These are phyloP conservation scores for Drosophila recens DNA, from an alignment of 2,888 invertebrate genomes.

Conservation along the genomic window DNA sequence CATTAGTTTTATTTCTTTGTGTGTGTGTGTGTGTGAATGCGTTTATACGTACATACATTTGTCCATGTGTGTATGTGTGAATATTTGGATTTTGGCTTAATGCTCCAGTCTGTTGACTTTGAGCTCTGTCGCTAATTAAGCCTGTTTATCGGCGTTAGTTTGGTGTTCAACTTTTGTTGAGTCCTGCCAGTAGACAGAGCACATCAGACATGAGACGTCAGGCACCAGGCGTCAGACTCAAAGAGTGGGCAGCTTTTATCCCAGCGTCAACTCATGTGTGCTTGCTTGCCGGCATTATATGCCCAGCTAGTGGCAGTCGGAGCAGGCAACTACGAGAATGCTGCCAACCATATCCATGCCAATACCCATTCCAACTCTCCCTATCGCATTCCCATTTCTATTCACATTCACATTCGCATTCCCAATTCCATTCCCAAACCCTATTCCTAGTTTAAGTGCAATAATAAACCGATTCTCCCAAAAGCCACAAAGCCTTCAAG, in stretches of 20 bases:
- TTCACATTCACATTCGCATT: not conserved
- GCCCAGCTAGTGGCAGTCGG: conserved; percentile 12
- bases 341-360: conserved; percentile 3
- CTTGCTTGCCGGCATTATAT: conserved; percentile 21
- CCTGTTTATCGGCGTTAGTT: conserved; percentile 77
- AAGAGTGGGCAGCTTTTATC: conserved; percentile 54
- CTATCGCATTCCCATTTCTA: not conserved
- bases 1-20: conserved; percentile 56
- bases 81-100: conserved; percentile 61
- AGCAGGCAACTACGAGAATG: conserved; percentile 4
- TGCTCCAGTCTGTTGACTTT: conserved; percentile 76
- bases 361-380: conserved; percentile 2
- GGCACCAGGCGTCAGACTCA: not conserved
- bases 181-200: conserved; percentile 9
- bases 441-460: conserved; percentile 61
- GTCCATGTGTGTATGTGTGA: conserved; percentile 21
- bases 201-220: conserved; percentile 2
- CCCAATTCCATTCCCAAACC: conserved; percentile 14
- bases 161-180: conserved; percentile 63
- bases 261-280: conserved; percentile 34
- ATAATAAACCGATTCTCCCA: conserved; percentile 76
- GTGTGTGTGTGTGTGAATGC: conserved; percentile 23
- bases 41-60: not conserved
- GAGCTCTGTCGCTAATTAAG: conserved; percentile 79
- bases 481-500: conserved; percentile 78